These are phyloP conservation scores for Pelobates fuscus DNA, from an alignment of 2,113 vertebrate species.

Conservation along the genomic window DNA sequence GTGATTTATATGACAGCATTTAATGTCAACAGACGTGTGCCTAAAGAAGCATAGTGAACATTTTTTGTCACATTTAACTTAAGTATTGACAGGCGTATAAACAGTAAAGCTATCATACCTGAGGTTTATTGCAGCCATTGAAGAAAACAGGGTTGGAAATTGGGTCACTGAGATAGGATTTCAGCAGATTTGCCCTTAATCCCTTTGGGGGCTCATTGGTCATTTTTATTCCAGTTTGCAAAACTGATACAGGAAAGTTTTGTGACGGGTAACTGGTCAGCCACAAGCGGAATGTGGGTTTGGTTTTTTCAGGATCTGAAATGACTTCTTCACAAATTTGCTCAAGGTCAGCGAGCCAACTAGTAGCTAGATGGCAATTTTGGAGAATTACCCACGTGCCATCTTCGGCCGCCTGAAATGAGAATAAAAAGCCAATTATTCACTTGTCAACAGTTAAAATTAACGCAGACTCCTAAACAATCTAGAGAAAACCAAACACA, in stretches of 20 bases:
- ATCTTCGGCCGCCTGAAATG: conserved; percentile 52
- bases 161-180: conserved; percentile 49
- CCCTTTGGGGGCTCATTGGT: conserved; percentile 52
- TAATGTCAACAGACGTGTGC: too few species aligned
- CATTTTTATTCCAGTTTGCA: conserved; percentile 56
- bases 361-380: conserved; percentile 52
- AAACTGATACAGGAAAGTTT: conserved; percentile 50
- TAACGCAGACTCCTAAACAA: conserved; percentile 79
- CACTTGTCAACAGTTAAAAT: conserved; percentile 76
- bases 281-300: conserved; percentile 55
- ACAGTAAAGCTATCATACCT: conserved; percentile 44
- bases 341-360: conserved; percentile 52
- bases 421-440: conserved; percentile 65
- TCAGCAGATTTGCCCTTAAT: conserved; percentile 43
- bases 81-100: background rate
- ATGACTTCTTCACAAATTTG: conserved; percentile 59
- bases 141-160: conserved; percentile 57
- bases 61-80: background rate
- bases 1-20: too few species aligned
- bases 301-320: conserved; percentile 55
- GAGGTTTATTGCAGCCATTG: conserved; percentile 59
- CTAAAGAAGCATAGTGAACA: too few species aligned
- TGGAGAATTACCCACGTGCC: conserved; percentile 55
- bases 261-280: conserved; percentile 61
- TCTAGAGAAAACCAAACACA: conserved; percentile 77